Base-by-base conservation (phyloP, 1,140 invertebrate genomes). In the Cryptotermes secundus region DNA sequence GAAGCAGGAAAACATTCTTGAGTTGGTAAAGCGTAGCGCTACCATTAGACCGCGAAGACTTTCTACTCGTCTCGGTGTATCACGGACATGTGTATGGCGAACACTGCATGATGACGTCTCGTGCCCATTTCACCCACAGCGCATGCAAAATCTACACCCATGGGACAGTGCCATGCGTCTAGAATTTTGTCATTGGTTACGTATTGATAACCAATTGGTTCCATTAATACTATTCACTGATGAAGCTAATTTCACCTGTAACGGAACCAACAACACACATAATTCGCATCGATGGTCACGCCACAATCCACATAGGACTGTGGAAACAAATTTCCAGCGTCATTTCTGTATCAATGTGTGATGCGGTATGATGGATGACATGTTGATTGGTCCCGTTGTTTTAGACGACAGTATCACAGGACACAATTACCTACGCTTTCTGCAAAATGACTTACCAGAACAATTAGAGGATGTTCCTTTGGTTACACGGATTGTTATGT, bases 401-500 rank as follows among this genome's bases (percentile, higher is more conserved):
- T 36, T 81, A 36, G n/a, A 34, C 35, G 26, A 16, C 34, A 19
- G 10, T 81, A 81, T 81, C 22, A 81, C 3, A 12, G 80, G 31
- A 81, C 34, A 35, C 22, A 81, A 81, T 35, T 42, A 81, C 26
- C 4, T 81, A 9, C 24, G 34, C 38, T 10, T 81, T 81, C 36
- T 81, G 31, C 9, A 81, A 79, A 79, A 10, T 79, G 72, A 1
- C 12, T 89, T 86, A 83, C 86, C 89, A 79, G 36, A 80, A 85
- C 85, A 90, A 26, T n/a, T 89, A 53, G 86, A 89, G 87, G 86
- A 88, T 84, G 84, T 88, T 59, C 86, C 87, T 49, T 83, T 87
- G 65, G 79, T 45, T 45, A 87, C 85, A 80, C 38, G 85, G 83
- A 83, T 80, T 80, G 65, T 81, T 79, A 88, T 89, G 86, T 88